phyloP scores from a whole-genome alignment of 2,888 invertebrate genomes.

The Dryococelus australis region DNA sequence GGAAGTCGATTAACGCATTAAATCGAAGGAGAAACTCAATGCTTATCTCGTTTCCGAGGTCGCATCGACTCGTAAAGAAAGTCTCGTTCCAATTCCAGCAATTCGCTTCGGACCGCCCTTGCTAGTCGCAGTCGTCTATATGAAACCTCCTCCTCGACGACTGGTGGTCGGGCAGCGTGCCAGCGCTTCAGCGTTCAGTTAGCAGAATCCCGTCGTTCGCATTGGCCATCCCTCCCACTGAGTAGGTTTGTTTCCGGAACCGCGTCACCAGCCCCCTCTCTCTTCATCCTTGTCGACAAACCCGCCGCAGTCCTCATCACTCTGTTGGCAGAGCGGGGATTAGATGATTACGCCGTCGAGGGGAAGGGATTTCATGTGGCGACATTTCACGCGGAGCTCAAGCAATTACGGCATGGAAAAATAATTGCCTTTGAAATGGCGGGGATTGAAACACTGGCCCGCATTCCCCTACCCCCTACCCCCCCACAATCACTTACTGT shows the following conservation, averaged over 20 bases:
- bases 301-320: background rate
- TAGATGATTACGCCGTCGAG: background rate
- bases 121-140: background rate
- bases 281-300: too few species aligned
- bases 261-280: background rate
- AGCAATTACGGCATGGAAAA: constrained; percentile 8
- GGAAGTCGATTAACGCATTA: too few species aligned
- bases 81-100: too few species aligned
- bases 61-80: too few species aligned
- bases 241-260: background rate
- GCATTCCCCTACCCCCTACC: background rate
- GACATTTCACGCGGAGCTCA: background rate
- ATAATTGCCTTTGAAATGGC: constrained; percentile 16
- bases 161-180: background rate
- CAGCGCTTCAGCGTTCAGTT: background rate
- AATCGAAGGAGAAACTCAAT: too few species aligned
- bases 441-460: background rate
- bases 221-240: background rate
- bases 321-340: background rate
- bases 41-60: too few species aligned
- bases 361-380: background rate
- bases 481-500: too few species aligned
- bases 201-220: background rate
- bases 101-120: too few species aligned
- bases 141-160: background rate